These are phyloP conservation scores for Cinclus mexicanus DNA, from an alignment of 2,113 vertebrate species.

Conservation along the genomic window DNA sequence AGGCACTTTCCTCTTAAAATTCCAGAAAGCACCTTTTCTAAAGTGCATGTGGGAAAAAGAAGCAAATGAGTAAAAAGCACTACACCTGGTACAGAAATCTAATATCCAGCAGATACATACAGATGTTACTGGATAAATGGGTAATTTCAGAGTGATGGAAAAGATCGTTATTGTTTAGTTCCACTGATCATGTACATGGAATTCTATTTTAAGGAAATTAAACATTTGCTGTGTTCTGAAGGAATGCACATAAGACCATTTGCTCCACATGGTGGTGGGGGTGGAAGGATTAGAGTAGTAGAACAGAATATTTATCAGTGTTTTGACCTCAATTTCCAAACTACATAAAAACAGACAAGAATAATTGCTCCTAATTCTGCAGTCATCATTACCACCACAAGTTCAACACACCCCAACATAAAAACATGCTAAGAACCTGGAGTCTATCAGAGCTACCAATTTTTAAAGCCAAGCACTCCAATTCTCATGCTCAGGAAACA, in stretches of 20 bases:
- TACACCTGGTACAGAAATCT: not conserved
- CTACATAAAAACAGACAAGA: not conserved
- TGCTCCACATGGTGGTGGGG: not conserved
- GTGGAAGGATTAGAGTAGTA: not conserved
- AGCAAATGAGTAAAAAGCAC: not conserved
- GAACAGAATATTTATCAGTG: conserved; percentile 6
- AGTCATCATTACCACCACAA: not conserved
- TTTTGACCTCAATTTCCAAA: conserved; percentile 39
- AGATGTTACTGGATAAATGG: not conserved
- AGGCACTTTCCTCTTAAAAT: not conserved
- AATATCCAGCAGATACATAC: not conserved
- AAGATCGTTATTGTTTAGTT: not conserved
- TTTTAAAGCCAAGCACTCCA: not conserved
- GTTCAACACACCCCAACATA: not conserved
- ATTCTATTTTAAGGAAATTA: not conserved
- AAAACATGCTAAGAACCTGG: not conserved
- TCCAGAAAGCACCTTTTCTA: not conserved
- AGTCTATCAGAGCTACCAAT: not conserved
- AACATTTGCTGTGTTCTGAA: not conserved
- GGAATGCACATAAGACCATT: not conserved
- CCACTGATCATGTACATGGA: fast-evolving
- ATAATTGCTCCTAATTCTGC: not conserved
- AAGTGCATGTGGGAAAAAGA: not conserved
- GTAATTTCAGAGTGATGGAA: not conserved
- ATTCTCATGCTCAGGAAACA: not conserved